Evolutionary conservation across 2,113 vertebrate genomes (phyloP).

Genomic region (Leiothrix lutea): DNA sequence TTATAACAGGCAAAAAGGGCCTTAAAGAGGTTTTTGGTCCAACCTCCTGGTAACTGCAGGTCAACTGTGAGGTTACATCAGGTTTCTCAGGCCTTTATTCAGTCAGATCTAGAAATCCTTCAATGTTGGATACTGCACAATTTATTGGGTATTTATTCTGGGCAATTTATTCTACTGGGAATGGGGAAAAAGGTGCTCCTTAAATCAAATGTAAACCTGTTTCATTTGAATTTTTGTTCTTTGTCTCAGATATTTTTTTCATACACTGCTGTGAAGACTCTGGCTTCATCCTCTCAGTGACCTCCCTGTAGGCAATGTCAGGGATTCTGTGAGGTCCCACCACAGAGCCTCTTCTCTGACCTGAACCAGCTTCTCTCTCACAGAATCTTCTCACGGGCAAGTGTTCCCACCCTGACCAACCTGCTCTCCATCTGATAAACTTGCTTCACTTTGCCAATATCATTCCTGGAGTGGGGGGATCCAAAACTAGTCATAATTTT

Average conservation of each 20-base stretch:
- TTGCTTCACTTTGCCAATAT: background rate
- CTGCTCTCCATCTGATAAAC: background rate
- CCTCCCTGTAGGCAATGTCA: no score
- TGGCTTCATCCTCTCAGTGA: background rate
- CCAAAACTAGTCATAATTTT: background rate
- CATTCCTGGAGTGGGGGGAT: background rate
- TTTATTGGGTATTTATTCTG: background rate
- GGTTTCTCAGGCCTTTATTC: background rate
- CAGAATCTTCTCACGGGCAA: rapidly evolving
- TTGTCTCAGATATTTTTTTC: background rate
- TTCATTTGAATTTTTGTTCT: background rate
- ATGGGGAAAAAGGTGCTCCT: background rate
- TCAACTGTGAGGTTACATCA: background rate
- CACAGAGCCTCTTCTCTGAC: rapidly evolving
- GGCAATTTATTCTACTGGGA: background rate
- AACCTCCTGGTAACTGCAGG: background rate
- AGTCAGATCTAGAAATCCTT: background rate
- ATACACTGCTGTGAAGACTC: background rate
- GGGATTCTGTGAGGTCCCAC: background rate
- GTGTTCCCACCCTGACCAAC: background rate
- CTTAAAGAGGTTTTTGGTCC: background rate
- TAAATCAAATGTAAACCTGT: background rate
- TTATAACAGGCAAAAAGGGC: background rate
- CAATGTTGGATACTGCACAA: background rate
- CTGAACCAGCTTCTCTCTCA: background rate